Percentiles rank a stretch among this genome's conserved stretches.
phyloP scores from a whole-genome alignment of 2,888 invertebrate species.

The Seira sanloemensis region DNA sequence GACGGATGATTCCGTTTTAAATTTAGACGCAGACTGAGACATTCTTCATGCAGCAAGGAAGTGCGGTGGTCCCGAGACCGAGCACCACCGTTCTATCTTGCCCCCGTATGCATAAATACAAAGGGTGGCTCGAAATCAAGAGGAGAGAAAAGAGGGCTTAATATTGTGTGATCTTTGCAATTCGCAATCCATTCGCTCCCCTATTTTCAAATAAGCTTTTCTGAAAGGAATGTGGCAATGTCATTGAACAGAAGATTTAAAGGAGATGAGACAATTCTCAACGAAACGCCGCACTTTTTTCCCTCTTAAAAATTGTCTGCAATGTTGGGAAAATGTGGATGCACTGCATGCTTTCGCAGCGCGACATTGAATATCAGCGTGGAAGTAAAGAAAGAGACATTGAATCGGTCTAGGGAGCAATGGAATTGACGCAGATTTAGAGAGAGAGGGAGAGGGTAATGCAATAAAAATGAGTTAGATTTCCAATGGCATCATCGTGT shows the following conservation, averaged over 20 bases:
- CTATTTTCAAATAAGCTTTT: neutral
- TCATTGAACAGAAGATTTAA: slow-evolving; percentile 27
- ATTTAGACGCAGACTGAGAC: slow-evolving; percentile 48
- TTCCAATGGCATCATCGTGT: too few relatives aligned
- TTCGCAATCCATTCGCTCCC: neutral
- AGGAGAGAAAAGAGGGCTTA: neutral
- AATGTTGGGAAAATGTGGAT: neutral
- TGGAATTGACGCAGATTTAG: neutral
- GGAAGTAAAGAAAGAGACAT: neutral
- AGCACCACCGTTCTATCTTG: neutral
- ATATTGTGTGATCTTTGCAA: neutral
- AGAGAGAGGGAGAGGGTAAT: neutral
- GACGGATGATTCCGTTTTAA: slow-evolving; percentile 28
- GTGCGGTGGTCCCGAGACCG: slow-evolving; percentile 23
- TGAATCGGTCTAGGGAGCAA: slow-evolving; percentile 15
- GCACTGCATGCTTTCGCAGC: slow-evolving; percentile 30
- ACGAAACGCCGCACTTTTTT: neutral
- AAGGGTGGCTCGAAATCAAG: neutral
- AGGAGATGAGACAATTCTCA: neutral
- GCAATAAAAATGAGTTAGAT: neutral
- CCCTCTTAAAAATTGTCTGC: neutral
- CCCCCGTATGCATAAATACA: too few relatives aligned
- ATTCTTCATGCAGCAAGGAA: neutral
- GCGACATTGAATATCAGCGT: slow-evolving; percentile 46
- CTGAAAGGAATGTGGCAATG: slow-evolving; percentile 8